Conservation (phyloP, 1,140 invertebrate species). For the Anadara kagoshimensis region DNA sequence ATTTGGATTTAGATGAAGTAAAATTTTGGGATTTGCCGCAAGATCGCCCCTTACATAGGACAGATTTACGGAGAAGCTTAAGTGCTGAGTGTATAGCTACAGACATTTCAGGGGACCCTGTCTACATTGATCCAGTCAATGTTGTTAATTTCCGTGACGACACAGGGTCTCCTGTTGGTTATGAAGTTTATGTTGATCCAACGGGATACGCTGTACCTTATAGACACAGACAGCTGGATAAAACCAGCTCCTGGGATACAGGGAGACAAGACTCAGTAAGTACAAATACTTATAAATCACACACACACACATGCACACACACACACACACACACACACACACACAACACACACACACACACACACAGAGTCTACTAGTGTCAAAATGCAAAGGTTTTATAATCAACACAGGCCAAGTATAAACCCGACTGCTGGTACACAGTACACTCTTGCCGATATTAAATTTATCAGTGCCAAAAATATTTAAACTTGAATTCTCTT, state of each 20-base stretch:
- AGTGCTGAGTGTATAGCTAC: constrained; percentile 47
- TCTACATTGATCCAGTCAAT: constrained; percentile 31
- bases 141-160: constrained; percentile 34
- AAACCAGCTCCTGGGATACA: not conserved
- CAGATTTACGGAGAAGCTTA: constrained; percentile 37
- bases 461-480: too few relatives aligned
- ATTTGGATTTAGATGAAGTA: constrained; percentile 24
- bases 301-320: not conserved
- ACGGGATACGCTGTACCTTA: constrained; percentile 50
- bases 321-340: not conserved
- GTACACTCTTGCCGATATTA: too few relatives aligned
- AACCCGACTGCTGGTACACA: too few relatives aligned
- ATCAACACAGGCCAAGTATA: not conserved
- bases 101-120: constrained; percentile 33
- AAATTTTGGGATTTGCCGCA: constrained; percentile 51
- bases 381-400: not conserved
- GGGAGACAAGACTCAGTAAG: constrained; percentile 4
- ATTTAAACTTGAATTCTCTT: too few relatives aligned
- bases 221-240: constrained; percentile 17
- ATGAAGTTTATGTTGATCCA: constrained; percentile 45
- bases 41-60: constrained; percentile 2
- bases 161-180: not conserved
- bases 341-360: not conserved
- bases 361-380: too few relatives aligned
- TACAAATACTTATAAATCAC: not conserved